Evolutionary conservation across 2,888 invertebrate species (phyloP), one percentile per base, ranked within the genome.

Genomic region (Esperia sulphurella): DNA sequence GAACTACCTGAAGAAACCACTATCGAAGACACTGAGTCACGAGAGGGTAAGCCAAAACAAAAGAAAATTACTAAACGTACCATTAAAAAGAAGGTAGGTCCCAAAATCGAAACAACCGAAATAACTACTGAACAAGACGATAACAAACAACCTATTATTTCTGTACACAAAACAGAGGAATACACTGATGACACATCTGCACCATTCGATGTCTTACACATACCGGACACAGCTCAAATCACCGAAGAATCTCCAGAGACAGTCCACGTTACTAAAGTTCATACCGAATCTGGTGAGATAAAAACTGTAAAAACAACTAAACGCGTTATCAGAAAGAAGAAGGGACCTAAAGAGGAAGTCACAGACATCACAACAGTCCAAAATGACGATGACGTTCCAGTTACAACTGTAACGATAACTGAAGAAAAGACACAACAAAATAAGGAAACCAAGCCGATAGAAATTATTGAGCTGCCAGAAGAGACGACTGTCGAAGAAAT

Each of bases 71-170:
- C 54, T 0, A 65, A 58, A n/a, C 79, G 82, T 48, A 66, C 80
- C 1, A 88, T 91, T 10, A 89, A 85, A 59, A 89, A 68, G 48
- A 66, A 63, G 13, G 57, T 59, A 40, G 70, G 70, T 55, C 49
- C 68, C 14, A 55, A 63, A 59, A 50, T 74, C 45, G 55, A 66
- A 65, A 68, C 64, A 4, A 74, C 89, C 3, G 48, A 79, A 49
- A 61, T 79, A 63, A 63, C 54, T 10, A 73, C 87, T 1, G 54
- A 79, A 53, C 83, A 88, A 61, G 85, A 88, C 64, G 82, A 84
- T 52, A 81, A 85, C 40, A 83, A 77, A 61, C 59, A 80, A 72
- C 71, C 89, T 57, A 61, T 84, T 62, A 68, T 79, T 46, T 58
- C 81, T 1, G 75, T 85, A 56, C 65, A 78, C 43, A 71, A 73